These are phyloP conservation scores for Pterostichus niger DNA, from an alignment of 2,888 invertebrate species.

Conservation along the genomic window DNA sequence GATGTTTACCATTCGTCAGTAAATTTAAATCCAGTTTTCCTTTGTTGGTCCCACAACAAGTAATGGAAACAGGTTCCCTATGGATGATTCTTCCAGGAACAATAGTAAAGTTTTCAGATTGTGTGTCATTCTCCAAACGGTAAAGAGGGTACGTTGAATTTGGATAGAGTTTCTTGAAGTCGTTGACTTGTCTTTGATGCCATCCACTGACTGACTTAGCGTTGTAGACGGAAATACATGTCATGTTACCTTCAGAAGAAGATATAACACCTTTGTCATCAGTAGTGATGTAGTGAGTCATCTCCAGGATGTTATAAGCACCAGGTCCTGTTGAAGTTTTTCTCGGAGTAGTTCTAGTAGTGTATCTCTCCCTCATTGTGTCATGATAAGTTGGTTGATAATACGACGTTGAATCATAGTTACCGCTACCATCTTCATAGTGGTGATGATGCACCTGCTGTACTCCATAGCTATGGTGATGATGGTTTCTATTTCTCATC, in stretches of 20 bases:
- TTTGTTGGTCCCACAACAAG: slow-evolving; percentile 46
- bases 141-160: slow-evolving; percentile 15
- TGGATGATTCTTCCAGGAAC: slow-evolving; percentile 2
- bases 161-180: slow-evolving; percentile 17
- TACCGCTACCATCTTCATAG: neutral
- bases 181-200: slow-evolving; percentile 6
- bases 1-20: slow-evolving; percentile 34
- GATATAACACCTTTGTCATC: slow-evolving; percentile 23
- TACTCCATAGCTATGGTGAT: slow-evolving; percentile 22
- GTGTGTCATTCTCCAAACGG: slow-evolving; percentile 15
- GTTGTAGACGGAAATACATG: slow-evolving; percentile 7
- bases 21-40: neutral
- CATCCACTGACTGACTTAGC: neutral
- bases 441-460: slow-evolving; percentile 8
- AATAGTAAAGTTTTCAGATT: slow-evolving; percentile 21
- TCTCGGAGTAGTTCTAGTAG: neutral
- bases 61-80: slow-evolving; percentile 26
- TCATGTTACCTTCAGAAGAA: slow-evolving; percentile 30
- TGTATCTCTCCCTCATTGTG: slow-evolving; percentile 17
- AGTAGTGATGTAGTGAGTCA: slow-evolving; percentile 29
- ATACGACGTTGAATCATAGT: neutral
- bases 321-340: neutral
- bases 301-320: slow-evolving; percentile 47
- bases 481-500: slow-evolving; percentile 18
- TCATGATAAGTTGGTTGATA: slow-evolving; percentile 17